A percentile compares a stretch with the other conserved stretches of the same genome.
Evolutionary conservation across 2,797 vertebrate species (phyloP).

Genomic region (Scarus forsteni): DNA sequence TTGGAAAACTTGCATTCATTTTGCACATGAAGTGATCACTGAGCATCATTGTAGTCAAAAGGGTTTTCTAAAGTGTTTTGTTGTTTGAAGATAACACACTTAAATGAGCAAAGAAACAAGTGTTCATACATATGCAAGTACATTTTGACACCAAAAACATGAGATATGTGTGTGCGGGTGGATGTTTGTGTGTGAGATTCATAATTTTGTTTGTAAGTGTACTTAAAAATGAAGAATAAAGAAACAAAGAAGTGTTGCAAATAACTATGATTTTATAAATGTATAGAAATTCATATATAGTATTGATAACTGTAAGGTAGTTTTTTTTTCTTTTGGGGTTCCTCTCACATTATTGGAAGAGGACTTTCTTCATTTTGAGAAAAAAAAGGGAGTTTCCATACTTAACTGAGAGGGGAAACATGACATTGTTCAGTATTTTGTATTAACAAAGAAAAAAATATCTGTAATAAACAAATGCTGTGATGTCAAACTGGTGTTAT

Average conservation of each 20-base stretch:
- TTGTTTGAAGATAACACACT: conserved; percentile 27
- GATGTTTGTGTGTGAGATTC: conserved; percentile 35
- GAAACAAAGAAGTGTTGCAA: conserved; percentile 66
- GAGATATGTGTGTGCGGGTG: conserved; percentile 23
- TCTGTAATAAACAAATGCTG: conserved; percentile 76
- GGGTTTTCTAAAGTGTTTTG: conserved; percentile 5
- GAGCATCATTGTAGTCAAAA: conserved; percentile 20
- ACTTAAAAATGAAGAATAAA: conserved; percentile 84
- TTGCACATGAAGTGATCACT: conserved; percentile 21
- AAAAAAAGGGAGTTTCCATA: conserved; percentile 76
- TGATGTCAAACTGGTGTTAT: conserved; percentile 62
- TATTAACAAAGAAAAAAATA: conserved; percentile 62
- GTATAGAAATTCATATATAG: conserved; percentile 73
- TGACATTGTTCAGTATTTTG: conserved; percentile 78
- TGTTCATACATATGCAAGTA: conserved; percentile 76
- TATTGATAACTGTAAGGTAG: conserved; percentile 68
- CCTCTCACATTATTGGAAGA: conserved; percentile 52
- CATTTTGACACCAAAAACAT: conserved; percentile 79
- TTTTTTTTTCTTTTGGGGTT: conserved; percentile 52
- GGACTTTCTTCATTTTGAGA: conserved; percentile 62
- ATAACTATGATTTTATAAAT: conserved; percentile 82
- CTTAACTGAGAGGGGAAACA: conserved; percentile 37
- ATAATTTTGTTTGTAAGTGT: conserved; percentile 81
- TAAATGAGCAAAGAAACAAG: conserved; percentile 29
- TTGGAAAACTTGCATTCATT: conserved; percentile 20